A percentile compares a stretch with the other conserved stretches of the same genome.
Conservation (phyloP, 2,888 invertebrate genomes). For the Amblyjoppa fuscipennis region DNA sequence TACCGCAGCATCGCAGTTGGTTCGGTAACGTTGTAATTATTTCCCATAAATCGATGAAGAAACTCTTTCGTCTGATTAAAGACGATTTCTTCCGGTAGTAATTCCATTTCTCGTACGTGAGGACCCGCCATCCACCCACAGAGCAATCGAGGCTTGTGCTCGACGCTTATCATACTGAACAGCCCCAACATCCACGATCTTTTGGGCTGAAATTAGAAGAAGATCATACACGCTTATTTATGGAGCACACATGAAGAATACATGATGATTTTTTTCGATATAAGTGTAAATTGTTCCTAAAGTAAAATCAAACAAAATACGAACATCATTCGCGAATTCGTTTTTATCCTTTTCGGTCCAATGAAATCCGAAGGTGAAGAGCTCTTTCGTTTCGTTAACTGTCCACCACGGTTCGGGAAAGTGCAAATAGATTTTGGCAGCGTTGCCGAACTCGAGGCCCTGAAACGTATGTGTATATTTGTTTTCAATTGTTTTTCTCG, state of each 20-base stretch:
- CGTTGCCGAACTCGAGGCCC: constrained; percentile 88
- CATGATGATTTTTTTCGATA: too few species aligned
- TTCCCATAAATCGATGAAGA: constrained; percentile 86
- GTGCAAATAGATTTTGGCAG: constrained; percentile 89
- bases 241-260: not conserved
- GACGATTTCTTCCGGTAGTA: constrained; percentile 86
- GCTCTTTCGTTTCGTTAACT: constrained; percentile 31
- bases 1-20: constrained; percentile 86
- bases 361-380: constrained; percentile 85
- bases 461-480: constrained; percentile 74
- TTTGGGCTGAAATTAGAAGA: constrained; percentile 71
- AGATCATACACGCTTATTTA: constrained; percentile 83
- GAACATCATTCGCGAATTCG: constrained; percentile 63
- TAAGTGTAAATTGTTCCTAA: too few species aligned
- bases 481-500: not conserved
- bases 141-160: constrained; percentile 88
- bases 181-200: constrained; percentile 88
- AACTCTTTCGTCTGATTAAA: constrained; percentile 85
- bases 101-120: constrained; percentile 88
- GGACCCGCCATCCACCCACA: constrained; percentile 89
- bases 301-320: not conserved
- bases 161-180: constrained; percentile 88
- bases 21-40: constrained; percentile 85
- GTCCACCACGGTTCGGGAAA: constrained; percentile 89
- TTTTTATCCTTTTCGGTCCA: constrained; percentile 87